Percentiles rank a stretch among this genome's conserved stretches.
Evolutionary conservation across 37 sponge, comb jelly and placozoan species (phyloP).

Genomic region (Corticium candelabrum): DNA sequence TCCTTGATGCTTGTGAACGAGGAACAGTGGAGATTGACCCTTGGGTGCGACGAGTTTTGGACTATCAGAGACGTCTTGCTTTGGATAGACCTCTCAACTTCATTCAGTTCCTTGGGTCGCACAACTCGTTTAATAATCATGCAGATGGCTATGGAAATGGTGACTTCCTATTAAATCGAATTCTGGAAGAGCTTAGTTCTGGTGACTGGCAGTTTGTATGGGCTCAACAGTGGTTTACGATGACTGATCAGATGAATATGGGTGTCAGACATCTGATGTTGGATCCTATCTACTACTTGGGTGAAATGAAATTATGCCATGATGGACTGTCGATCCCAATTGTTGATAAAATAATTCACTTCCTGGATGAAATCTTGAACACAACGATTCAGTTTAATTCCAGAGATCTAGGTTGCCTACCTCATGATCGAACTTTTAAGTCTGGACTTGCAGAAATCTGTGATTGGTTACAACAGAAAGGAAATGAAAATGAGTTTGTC

Average conservation of each 20-base stretch:
- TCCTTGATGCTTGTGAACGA: constrained; percentile 15
- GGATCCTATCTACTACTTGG: constrained; percentile 53
- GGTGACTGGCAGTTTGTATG: constrained; percentile 50
- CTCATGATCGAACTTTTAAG: constrained; percentile 28
- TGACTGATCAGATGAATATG: constrained; percentile 59
- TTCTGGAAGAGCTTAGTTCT: constrained; percentile 22
- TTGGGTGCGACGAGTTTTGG: constrained; percentile 20
- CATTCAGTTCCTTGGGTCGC: constrained; percentile 35
- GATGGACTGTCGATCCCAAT: constrained; percentile 34
- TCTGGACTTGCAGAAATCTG: constrained; percentile 33
- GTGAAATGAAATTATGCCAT: constrained; percentile 46
- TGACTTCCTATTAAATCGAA: constrained; percentile 20
- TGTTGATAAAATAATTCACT: constrained; percentile 29
- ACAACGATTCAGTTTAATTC: constrained; percentile 39
- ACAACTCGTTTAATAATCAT: constrained; percentile 54
- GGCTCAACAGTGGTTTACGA: constrained; percentile 62
- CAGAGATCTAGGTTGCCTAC: constrained; percentile 40
- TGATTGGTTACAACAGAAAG: constrained; percentile 22
- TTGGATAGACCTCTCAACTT: constrained; percentile 11
- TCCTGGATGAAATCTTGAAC: constrained; percentile 27
- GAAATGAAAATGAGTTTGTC: constrained; percentile 23
- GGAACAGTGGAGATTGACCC: constrained; percentile 37
- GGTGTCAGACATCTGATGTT: constrained; percentile 44
- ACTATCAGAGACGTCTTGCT: constrained; percentile 24
- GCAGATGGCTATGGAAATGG: constrained; percentile 54